These are phyloP conservation scores for Neosilurus mollespiculum DNA, from an alignment of 2,797 vertebrate genomes.

Conservation along the genomic window DNA sequence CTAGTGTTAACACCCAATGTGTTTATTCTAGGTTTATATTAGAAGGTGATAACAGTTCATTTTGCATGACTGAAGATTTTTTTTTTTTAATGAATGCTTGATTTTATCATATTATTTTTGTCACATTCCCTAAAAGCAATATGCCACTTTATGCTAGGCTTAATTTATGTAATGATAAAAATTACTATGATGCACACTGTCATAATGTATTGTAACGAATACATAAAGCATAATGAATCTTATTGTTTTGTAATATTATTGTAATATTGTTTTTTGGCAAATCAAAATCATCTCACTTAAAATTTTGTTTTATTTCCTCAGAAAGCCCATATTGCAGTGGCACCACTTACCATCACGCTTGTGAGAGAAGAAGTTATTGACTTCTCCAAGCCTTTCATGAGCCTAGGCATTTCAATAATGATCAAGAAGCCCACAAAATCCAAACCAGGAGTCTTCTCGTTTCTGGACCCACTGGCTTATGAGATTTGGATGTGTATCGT, in stretches of 20 bases:
- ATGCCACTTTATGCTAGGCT: too few species aligned
- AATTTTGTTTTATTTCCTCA: constrained; percentile 55
- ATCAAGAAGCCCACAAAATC: constrained; percentile 99
- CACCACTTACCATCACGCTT: constrained; percentile 95
- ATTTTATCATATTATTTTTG: neutral
- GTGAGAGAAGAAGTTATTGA: constrained; percentile 98
- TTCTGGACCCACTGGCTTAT: constrained; percentile 96
- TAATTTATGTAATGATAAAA: too few species aligned
- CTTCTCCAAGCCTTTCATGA: constrained; percentile 99
- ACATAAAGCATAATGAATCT: too few species aligned
- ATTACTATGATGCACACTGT: too few species aligned
- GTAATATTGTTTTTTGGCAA: neutral
- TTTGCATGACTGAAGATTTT: too few species aligned
- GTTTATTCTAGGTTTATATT: too few species aligned
- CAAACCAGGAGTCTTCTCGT: constrained; percentile 97
- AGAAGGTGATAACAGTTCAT: too few species aligned
- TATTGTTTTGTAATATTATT: too few species aligned
- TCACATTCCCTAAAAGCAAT: neutral
- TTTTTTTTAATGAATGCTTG: too few species aligned
- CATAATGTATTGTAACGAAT: too few species aligned
- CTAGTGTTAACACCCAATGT: too few species aligned
- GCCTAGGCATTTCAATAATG: constrained; percentile 98
- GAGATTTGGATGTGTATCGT: constrained; percentile 99
- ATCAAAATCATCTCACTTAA: neutral
- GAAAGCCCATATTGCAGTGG: constrained; percentile 97